A percentile compares a stretch with the other conserved stretches of the same genome.
Conservation (phyloP, 2,113 vertebrate genomes). For the Pseudorasbora parva region DNA sequence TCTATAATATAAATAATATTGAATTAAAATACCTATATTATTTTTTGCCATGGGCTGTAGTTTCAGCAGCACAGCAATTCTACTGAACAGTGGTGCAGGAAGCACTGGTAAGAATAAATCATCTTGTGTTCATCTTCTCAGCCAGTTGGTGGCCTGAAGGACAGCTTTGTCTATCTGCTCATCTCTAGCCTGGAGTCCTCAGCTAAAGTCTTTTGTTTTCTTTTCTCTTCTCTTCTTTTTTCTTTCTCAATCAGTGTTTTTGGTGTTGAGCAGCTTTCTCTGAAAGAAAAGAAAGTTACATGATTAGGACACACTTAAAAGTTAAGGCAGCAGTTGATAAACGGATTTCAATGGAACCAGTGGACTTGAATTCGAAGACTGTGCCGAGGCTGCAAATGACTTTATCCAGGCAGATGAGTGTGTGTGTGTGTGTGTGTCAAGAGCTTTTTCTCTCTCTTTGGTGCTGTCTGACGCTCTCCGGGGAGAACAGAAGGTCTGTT, state of each 20-base stretch:
- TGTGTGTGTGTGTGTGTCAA: neutral
- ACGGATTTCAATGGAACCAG: conserved; percentile 55
- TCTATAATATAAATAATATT: neutral
- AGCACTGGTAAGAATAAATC: neutral
- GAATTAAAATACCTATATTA: neutral
- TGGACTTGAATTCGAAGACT: conserved; percentile 41
- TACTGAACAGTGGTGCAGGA: neutral
- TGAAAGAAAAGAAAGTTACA: conserved; percentile 28
- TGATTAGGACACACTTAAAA: conserved; percentile 38
- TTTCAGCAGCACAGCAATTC: neutral
- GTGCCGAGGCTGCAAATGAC: conserved; percentile 52
- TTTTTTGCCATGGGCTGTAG: neutral
- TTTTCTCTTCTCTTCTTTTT: neutral
- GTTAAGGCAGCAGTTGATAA: conserved; percentile 49
- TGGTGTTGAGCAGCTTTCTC: conserved; percentile 26
- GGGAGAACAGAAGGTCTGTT: conserved; percentile 23
- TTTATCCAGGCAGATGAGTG: conserved; percentile 6
- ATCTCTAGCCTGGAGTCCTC: neutral
- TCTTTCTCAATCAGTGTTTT: conserved; percentile 3
- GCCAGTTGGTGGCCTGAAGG: neutral
- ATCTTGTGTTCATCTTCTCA: neutral
- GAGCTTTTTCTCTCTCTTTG: neutral
- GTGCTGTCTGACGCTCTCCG: conserved; percentile 8
- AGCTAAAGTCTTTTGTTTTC: conserved; percentile 20
- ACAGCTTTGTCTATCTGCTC: neutral